Evolutionary conservation across 1,140 invertebrate genomes (phyloP).

Genomic region (Aphaenogaster rudis): DNA sequence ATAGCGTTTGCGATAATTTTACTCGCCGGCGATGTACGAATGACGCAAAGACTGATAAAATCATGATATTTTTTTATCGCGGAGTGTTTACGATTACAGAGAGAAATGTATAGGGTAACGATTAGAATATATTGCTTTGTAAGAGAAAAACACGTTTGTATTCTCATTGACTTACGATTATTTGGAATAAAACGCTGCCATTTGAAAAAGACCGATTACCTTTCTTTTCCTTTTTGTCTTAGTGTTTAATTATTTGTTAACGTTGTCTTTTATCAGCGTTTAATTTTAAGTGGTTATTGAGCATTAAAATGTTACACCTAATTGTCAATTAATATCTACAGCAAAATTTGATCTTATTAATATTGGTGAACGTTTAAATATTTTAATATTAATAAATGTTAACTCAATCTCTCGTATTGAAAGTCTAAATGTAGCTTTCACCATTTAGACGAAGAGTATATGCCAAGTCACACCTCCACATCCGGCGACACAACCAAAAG

Average conservation of each 20-base stretch:
- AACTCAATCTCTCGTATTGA: background rate
- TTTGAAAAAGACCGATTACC: constrained; percentile 27
- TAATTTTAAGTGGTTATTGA: background rate
- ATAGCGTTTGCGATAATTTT: constrained; percentile 32
- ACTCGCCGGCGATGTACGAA: background rate
- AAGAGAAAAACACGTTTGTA: constrained; percentile 49
- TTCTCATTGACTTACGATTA: constrained; percentile 44
- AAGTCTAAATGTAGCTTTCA: background rate
- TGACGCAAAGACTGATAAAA: constrained; percentile 63
- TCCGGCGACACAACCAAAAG: background rate
- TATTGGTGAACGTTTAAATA: background rate
- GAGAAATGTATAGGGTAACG: constrained; percentile 63
- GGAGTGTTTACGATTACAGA: constrained; percentile 38
- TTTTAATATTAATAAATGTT: constrained; percentile 18
- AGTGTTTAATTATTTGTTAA: background rate
- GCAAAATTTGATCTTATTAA: background rate
- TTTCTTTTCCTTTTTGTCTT: background rate
- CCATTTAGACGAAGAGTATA: background rate
- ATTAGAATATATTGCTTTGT: constrained; percentile 59
- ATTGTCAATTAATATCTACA: background rate
- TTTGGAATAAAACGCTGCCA: constrained; percentile 72
- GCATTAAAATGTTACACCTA: background rate
- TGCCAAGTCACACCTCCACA: constrained; percentile 17
- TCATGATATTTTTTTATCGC: constrained; percentile 34
- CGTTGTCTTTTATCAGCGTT: background rate